Evolutionary conservation across 2,797 vertebrate species (phyloP).

Genomic region (Cirrhinus molitorella): DNA sequence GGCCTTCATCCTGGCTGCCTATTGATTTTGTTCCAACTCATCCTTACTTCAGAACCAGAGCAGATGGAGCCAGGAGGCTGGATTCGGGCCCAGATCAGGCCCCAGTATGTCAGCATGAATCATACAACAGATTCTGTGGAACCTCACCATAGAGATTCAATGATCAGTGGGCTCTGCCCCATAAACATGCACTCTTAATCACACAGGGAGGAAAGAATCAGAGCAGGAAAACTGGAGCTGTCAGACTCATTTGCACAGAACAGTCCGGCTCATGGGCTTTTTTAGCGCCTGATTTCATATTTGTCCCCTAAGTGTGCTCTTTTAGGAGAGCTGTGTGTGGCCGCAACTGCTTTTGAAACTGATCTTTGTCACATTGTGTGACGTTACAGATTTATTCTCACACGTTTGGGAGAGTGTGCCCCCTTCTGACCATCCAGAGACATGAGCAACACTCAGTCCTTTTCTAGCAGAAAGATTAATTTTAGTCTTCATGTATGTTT

Average conservation of each 20-base stretch:
- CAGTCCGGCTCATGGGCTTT: not conserved
- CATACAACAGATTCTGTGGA: slow-evolving; percentile 55
- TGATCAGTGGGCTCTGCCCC: slow-evolving; percentile 52
- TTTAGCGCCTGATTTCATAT: slow-evolving; percentile 7
- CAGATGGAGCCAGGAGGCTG: slow-evolving; percentile 63
- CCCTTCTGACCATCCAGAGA: slow-evolving; percentile 49
- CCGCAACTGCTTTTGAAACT: slow-evolving; percentile 10
- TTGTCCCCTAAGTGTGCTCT: not conserved
- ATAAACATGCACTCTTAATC: slow-evolving; percentile 38
- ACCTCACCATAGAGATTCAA: slow-evolving; percentile 47
- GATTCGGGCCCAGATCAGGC: slow-evolving; percentile 57
- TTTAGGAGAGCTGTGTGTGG: not conserved
- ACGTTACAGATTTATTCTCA: not conserved
- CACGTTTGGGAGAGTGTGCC: slow-evolving; percentile 24
- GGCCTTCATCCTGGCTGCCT: slow-evolving; percentile 48
- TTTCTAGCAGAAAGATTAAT: not conserved
- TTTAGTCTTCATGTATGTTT: not conserved
- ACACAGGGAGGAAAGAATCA: not conserved
- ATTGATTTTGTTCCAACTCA: slow-evolving; percentile 53
- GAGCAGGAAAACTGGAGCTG: slow-evolving; percentile 21
- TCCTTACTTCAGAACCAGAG: slow-evolving; percentile 58
- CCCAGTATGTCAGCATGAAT: slow-evolving; percentile 65
- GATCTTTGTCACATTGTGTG: not conserved
- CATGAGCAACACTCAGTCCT: not conserved
- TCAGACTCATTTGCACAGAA: not conserved